Evolutionary conservation across 1,140 invertebrate species (phyloP), one percentile per base, ranked within the genome.

Genomic region (Drosophila dunni): DNA sequence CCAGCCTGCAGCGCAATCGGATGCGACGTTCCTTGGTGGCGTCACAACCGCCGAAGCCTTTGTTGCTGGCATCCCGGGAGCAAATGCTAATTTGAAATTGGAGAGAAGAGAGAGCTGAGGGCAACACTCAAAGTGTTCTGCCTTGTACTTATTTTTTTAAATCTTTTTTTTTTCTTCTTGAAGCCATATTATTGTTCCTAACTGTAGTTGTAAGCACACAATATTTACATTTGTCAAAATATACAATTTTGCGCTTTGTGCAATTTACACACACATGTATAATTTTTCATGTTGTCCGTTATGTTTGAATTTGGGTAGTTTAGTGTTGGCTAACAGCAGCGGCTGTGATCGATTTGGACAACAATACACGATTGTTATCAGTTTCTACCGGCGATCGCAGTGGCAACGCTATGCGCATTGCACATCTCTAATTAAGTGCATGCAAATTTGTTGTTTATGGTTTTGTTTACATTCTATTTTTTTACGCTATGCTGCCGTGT

Each of bases 1-100:
- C 72, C 20, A 88, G 83, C 44, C 48, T 91, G 29, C 83, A 86
- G 36, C 67, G 88, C 7, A 83, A 81, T 66, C 83, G 82, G 10
- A 78, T 91, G 78, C 78, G 88, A 8, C 78, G 88, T 9, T 91
- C 88, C 3, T 38, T 91, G 65, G 81, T 6, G 53, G 48, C 15
- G 65, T 8, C 10, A 34, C 57, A 48, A 7, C 79, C 67, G 24
- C 66, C 60, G 33, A 81, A 76, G 68, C 75, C 54, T 3, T 9
- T 45, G 17, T 33, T 76, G 20, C 7, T 79, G 7, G 70, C 76
- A 29, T 70, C 82, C 15, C 77, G 78, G 36, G 86, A 77, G 17
- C 78, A 88, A 68, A 84, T 91, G 69, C 40, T 91, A 33, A 81
- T 91, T 50, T 90, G 24, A 45, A 45, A 75, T n/a, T 9, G 9